Conservation (phyloP, 2,888 invertebrate species). For the Aphodius granarius region DNA sequence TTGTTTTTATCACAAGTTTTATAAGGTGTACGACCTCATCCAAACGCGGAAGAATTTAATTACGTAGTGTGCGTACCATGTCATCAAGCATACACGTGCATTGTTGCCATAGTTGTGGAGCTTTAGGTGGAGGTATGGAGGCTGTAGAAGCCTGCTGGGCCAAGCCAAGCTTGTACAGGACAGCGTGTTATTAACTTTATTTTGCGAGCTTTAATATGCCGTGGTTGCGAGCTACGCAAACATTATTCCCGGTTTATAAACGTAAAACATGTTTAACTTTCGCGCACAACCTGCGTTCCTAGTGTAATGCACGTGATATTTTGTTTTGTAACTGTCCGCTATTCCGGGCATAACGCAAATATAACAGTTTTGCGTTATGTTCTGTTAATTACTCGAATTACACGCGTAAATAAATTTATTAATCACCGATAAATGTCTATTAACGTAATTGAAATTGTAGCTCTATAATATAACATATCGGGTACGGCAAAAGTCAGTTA, state of each 20-base stretch:
- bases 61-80: neutral
- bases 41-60: neutral
- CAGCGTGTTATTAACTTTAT: neutral
- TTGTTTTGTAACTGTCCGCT: neutral
- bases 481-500: too few relatives aligned
- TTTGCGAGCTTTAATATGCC: neutral
- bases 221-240: neutral
- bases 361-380: neutral
- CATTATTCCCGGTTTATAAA: neutral
- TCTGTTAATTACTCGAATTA: neutral
- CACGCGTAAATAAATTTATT: neutral
- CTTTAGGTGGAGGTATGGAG: neutral
- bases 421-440: neutral
- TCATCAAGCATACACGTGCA: neutral
- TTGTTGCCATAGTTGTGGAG: neutral
- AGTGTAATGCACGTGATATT: neutral
- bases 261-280: neutral
- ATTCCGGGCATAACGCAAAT: neutral
- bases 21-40: neutral
- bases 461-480: too few relatives aligned
- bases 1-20: neutral
- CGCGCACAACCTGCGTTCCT: neutral
- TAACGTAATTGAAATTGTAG: neutral
- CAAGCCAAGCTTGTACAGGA: neutral
- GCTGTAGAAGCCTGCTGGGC: neutral